phyloP scores from a whole-genome alignment of 2,797 vertebrate species.

The Emys orbicularis region DNA sequence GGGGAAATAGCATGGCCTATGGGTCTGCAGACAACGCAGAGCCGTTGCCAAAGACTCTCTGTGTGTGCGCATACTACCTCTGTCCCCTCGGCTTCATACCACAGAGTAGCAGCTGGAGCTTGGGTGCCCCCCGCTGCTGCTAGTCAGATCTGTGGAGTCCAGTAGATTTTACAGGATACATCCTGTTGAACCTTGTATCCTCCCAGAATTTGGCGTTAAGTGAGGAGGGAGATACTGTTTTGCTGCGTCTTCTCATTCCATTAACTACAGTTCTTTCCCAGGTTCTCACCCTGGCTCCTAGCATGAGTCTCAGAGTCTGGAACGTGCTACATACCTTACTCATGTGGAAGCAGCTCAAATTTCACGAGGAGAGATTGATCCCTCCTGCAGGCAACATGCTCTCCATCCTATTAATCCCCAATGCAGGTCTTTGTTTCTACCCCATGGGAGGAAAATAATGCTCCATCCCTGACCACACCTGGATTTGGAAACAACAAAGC shows the following conservation, averaged over 20 bases:
- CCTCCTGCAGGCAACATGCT: constrained; percentile 69
- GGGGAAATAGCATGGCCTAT: not conserved
- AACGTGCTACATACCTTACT: not conserved
- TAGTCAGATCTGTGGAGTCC: not conserved
- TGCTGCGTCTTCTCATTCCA: not conserved
- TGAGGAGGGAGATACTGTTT: not conserved
- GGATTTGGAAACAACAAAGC: constrained; percentile 57
- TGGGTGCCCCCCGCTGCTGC: not conserved
- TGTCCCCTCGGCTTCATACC: not conserved
- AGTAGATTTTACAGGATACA: rapidly evolving
- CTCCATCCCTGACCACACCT: constrained; percentile 72
- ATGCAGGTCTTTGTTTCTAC: constrained; percentile 72
- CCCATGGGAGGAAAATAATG: constrained; percentile 79
- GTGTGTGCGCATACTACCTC: too few relatives aligned
- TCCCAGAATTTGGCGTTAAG: not conserved
- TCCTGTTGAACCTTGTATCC: not conserved
- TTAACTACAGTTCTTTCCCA: not conserved
- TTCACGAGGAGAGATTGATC: constrained; percentile 64
- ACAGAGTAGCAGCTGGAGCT: not conserved
- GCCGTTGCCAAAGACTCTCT: not conserved
- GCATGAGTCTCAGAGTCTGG: not conserved
- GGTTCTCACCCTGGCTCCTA: rapidly evolving
- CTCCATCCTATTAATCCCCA: constrained; percentile 60
- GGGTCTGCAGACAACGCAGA: not conserved
- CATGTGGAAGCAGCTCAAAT: constrained; percentile 46